These are phyloP conservation scores for Gymnocephalus cernua DNA, from an alignment of 2,113 vertebrate species.

Conservation along the genomic window DNA sequence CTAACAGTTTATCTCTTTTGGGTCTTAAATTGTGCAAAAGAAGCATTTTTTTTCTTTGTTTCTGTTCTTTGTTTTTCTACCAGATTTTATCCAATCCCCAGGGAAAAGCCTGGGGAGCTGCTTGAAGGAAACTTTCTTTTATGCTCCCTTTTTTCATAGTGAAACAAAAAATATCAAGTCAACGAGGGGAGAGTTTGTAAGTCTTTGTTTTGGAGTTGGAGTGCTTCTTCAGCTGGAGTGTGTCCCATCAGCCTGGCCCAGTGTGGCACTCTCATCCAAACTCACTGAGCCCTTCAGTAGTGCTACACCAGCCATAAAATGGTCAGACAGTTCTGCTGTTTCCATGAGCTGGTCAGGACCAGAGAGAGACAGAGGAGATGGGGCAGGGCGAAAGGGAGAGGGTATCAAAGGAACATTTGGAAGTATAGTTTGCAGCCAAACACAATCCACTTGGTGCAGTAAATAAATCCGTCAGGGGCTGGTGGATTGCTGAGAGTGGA, in stretches of 20 bases:
- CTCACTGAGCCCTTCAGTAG: conserved; percentile 52
- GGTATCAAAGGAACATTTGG: conserved; percentile 75
- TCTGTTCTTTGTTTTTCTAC: conserved; percentile 63
- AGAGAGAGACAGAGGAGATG: conserved; percentile 23
- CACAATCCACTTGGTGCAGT: conserved; percentile 73
- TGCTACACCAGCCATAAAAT: conserved; percentile 36
- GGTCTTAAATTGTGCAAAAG: conserved; percentile 75
- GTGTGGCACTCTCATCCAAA: conserved; percentile 51
- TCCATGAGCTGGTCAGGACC: conserved; percentile 50
- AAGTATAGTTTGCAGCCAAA: conserved; percentile 68
- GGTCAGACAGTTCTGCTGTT: conserved; percentile 49
- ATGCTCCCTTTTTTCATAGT: conserved; percentile 6
- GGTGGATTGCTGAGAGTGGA: conserved; percentile 68
- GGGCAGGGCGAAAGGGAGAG: conserved; percentile 28
- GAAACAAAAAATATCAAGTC: conserved; percentile 59
- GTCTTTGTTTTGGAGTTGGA: conserved; percentile 68
- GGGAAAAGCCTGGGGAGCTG: conserved; percentile 61
- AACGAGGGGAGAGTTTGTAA: conserved; percentile 63
- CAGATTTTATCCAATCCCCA: conserved; percentile 65
- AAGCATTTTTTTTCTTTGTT: conserved; percentile 59
- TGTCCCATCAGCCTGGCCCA: conserved; percentile 59
- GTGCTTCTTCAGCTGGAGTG: conserved; percentile 53
- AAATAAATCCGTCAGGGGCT: conserved; percentile 78
- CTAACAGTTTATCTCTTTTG: conserved; percentile 68
- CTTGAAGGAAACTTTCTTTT: conserved; percentile 60